phyloP scores from a whole-genome alignment of 92 coral and sea anemone genomes.

The Porites evermanni region DNA sequence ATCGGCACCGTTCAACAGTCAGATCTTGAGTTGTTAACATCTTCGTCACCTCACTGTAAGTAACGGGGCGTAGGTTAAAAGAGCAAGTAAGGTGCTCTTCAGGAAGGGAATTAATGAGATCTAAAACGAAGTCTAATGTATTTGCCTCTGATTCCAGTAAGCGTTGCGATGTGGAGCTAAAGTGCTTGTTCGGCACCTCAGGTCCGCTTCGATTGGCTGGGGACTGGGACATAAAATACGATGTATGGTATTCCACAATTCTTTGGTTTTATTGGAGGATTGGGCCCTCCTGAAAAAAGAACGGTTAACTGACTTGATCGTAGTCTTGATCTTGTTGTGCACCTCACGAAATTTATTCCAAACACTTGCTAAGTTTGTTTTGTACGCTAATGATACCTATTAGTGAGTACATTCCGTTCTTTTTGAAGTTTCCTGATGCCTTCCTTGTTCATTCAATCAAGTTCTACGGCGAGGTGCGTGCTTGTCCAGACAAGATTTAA shows the following conservation, averaged over 20 bases:
- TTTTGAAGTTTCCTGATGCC: constrained; percentile 22
- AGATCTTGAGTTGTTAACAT: constrained; percentile 43
- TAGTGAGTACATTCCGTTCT: constrained; percentile 21
- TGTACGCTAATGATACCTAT: constrained; percentile 25
- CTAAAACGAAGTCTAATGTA: background rate
- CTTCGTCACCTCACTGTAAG: constrained; percentile 43
- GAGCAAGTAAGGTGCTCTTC: constrained; percentile 4
- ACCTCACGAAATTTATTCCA: constrained; percentile 51
- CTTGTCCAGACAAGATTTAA: constrained; percentile 55
- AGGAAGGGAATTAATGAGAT: background rate
- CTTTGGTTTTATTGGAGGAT: constrained; percentile 21
- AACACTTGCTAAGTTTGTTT: constrained; percentile 9
- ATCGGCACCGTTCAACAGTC: constrained; percentile 67
- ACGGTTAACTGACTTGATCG: constrained; percentile 24
- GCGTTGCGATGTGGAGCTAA: constrained; percentile 27
- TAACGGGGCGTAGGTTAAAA: constrained; percentile 40
- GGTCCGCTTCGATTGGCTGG: background rate
- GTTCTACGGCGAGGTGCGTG: constrained; percentile 39
- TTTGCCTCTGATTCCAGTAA: constrained; percentile 18
- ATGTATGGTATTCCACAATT: background rate
- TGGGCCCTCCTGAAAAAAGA: constrained; percentile 4
- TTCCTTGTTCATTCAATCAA: constrained; percentile 26
- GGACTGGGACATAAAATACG: constrained; percentile 5
- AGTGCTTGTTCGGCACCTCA: constrained; percentile 19
- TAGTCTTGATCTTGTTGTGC: constrained; percentile 33